Percentiles rank a stretch among this genome's conserved stretches.
Conservation (phyloP, 1,140 invertebrate species). For the Pemphigus obesinymphae region DNA sequence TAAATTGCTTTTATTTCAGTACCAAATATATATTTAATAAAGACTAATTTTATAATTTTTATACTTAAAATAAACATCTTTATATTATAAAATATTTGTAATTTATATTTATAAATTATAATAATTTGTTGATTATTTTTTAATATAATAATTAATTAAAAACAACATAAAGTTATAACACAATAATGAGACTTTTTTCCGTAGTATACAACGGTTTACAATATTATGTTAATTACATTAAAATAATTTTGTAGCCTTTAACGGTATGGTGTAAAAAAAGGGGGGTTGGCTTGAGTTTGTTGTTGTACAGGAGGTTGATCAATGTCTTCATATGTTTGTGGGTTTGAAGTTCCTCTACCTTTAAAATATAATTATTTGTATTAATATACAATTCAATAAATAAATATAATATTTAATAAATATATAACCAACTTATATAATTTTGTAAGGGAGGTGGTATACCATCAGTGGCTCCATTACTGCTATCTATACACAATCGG, state of each 20-base stretch:
- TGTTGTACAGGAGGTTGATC: constrained; percentile 5
- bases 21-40: not conserved
- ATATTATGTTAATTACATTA: not conserved
- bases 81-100: not conserved
- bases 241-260: constrained; percentile 25
- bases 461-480: constrained; percentile 19
- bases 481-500: constrained; percentile 28
- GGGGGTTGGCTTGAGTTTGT: constrained; percentile 18
- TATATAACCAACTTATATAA: constrained; percentile 7
- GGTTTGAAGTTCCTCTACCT: constrained; percentile 27
- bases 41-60: not conserved
- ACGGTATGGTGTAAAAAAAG: constrained; percentile 38
- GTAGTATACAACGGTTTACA: not conserved
- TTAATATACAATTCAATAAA: not conserved
- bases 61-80: constrained; percentile 10
- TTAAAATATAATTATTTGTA: not conserved
- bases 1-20: not conserved
- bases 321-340: constrained; percentile 33
- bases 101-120: constrained; percentile 7
- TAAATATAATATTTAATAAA: not conserved
- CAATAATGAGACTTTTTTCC: not conserved
- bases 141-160: not conserved
- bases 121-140: not conserved
- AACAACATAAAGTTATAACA: constrained; percentile 15
- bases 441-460: constrained; percentile 32